Evolutionary conservation across 1,140 invertebrate species (phyloP).

Genomic region (Drosophila asahinai): DNA sequence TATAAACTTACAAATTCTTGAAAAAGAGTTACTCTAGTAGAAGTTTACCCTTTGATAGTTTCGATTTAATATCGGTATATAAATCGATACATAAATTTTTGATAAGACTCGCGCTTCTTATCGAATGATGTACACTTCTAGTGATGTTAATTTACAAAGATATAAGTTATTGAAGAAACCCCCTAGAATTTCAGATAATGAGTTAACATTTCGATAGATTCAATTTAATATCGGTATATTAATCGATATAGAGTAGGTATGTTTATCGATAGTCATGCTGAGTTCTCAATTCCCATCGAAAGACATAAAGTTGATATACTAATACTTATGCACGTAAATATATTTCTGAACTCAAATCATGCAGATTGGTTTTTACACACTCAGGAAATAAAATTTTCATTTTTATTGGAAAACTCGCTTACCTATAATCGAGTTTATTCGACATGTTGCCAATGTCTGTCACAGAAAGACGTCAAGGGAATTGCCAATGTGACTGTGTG

Average conservation of each 20-base stretch:
- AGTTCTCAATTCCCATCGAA: too few species aligned
- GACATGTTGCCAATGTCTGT: constrained; percentile 3
- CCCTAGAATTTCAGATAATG: too few species aligned
- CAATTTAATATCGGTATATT: background rate
- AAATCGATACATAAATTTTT: too few species aligned
- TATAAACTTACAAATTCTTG: background rate
- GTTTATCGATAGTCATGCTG: too few species aligned
- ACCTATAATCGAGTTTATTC: constrained; percentile 26
- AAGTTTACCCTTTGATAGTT: background rate
- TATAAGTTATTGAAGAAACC: too few species aligned
- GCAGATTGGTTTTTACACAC: constrained; percentile 1
- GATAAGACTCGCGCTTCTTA: background rate
- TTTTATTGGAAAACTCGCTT: constrained; percentile 11
- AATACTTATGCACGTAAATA: background rate
- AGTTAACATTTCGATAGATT: background rate
- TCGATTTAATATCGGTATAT: background rate
- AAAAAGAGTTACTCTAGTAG: background rate
- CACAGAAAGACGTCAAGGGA: constrained; percentile 17
- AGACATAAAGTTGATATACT: background rate
- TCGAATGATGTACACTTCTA: background rate
- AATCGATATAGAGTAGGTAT: too few species aligned
- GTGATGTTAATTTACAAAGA: too few species aligned
- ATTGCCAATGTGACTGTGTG: constrained; percentile 3
- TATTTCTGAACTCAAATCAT: background rate
- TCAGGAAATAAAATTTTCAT: constrained; percentile 20